Base-by-base conservation (phyloP, 2,888 invertebrate genomes). In the Lamellibrachia columna region DNA sequence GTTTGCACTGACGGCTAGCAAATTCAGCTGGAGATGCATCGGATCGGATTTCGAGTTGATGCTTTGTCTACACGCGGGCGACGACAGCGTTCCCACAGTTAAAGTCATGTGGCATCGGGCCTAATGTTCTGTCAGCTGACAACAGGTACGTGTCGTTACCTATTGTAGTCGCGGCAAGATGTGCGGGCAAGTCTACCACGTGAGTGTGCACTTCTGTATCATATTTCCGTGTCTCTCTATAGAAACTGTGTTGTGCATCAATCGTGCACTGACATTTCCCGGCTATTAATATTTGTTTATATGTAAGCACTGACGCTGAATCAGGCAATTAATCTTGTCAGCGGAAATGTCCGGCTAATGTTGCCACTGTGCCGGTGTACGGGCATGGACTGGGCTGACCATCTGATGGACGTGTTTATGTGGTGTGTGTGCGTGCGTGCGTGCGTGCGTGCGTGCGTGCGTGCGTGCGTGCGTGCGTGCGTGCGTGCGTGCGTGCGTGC, bases 121-220 rank as follows among this genome's bases (percentile, higher is more conserved):
- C 75, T 75, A 75, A 75, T 75, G 75, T 75, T 75, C 75, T 75
- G 75, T 75, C 75, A 75, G 22, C 75, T 75, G 75, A 75, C 75
- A 75, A 75, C 75, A 75, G 75, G 75, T 75, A 75, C 22, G 75
- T n/a, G 75, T 75, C 75, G 22, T 15, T 75, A 75, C 75, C 75
- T 75, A 75, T 75, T 75, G 75, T 75, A 22, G 75, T 75, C 75
- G 22, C 75, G 0, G 75, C 75, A 75, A 75, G 75, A 75, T 15
- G 22, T 75, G 75, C 75, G 75, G 75, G 75, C 75, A 22, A 22
- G 75, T 15, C n/a, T 6, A n/a, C n/a, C 22, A n/a, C 75, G 75
- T 2, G 75, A 75, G 75, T 75, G 75, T 75, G 75, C 75, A 6
- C 22, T 3, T 22, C 75, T 75, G 75, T 75, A 75, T 75, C 75